phyloP scores from a whole-genome alignment of 2,888 invertebrate genomes.

The Craniophora ligustri region DNA sequence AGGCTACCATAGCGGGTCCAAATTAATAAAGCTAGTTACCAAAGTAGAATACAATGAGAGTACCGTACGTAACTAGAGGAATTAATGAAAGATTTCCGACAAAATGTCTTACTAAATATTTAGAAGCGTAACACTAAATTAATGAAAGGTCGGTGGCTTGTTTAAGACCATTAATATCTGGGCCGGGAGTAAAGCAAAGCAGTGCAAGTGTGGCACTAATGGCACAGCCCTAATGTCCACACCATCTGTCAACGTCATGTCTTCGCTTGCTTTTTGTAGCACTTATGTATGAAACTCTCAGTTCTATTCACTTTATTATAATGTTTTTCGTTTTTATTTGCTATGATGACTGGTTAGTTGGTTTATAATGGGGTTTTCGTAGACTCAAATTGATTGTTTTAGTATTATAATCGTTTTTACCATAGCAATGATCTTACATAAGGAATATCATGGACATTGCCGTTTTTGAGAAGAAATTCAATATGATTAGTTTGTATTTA shows the following conservation, averaged over 20 bases:
- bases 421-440: no score
- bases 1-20: no score
- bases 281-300: constrained; percentile 63
- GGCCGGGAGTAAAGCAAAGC: constrained; percentile 70
- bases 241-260: constrained; percentile 83
- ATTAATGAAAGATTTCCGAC: constrained; percentile 33
- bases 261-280: constrained; percentile 77
- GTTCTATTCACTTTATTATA: constrained; percentile 67
- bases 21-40: no score
- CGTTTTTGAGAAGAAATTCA: no score
- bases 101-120: constrained; percentile 41
- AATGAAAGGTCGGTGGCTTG: constrained; percentile 43
- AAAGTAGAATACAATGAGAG: no score
- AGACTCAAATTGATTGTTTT: no score
- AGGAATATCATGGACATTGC: no score
- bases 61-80: constrained; percentile 11
- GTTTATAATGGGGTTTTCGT: constrained; percentile 19
- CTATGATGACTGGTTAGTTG: constrained; percentile 29
- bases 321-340: constrained; percentile 58
- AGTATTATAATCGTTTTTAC: no score
- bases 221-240: constrained; percentile 75
- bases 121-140: constrained; percentile 54
- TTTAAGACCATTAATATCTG: constrained; percentile 72
- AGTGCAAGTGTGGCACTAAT: constrained; percentile 69
- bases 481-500: no score